A percentile compares a stretch with the other conserved stretches of the same genome.
Conservation (phyloP, 2,113 vertebrate species). For the Myxocyprinus asiaticus region DNA sequence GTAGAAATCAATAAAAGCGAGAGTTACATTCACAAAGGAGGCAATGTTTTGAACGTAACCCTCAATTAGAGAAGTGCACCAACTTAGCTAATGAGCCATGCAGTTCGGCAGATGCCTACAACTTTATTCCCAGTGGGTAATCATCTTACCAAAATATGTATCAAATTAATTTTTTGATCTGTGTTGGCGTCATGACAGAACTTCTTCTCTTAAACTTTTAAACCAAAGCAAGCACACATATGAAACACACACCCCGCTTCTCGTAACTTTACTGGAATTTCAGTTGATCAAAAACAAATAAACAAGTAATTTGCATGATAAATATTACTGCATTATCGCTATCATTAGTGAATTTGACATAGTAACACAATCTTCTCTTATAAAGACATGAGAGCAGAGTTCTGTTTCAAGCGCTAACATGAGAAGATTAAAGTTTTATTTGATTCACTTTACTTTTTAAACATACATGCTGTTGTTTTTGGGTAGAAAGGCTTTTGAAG, state of each 20-base stretch:
- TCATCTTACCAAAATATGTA: conserved; percentile 60
- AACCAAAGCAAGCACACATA: conserved; percentile 46
- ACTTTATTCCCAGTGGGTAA: conserved; percentile 54
- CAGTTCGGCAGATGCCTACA: conserved; percentile 51
- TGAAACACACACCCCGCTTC: conserved; percentile 8
- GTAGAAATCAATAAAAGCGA: conserved; percentile 4
- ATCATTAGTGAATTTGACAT: conserved; percentile 41
- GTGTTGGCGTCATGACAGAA: conserved; percentile 46
- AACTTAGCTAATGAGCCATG: conserved; percentile 56
- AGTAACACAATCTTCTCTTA: conserved; percentile 5
- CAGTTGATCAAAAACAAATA: conserved; percentile 40
- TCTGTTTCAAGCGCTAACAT: conserved; percentile 19
- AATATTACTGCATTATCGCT: conserved; percentile 37
- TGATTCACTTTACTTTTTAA: conserved; percentile 42
- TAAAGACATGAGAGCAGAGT: conserved; percentile 13
- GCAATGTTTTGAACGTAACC: conserved; percentile 56
- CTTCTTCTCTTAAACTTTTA: conserved; percentile 54
- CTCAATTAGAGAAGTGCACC: conserved; percentile 57
- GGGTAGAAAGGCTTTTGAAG: conserved; percentile 1
- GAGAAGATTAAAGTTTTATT: conserved; percentile 54
- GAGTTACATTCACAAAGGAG: conserved; percentile 50
- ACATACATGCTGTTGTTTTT: conserved; percentile 15
- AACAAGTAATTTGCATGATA: conserved; percentile 45
- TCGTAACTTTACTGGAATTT: conserved; percentile 24
- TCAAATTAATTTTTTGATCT: conserved; percentile 54